Conservation (phyloP, 2,113 vertebrate species). For the Physeter macrocephalus region DNA sequence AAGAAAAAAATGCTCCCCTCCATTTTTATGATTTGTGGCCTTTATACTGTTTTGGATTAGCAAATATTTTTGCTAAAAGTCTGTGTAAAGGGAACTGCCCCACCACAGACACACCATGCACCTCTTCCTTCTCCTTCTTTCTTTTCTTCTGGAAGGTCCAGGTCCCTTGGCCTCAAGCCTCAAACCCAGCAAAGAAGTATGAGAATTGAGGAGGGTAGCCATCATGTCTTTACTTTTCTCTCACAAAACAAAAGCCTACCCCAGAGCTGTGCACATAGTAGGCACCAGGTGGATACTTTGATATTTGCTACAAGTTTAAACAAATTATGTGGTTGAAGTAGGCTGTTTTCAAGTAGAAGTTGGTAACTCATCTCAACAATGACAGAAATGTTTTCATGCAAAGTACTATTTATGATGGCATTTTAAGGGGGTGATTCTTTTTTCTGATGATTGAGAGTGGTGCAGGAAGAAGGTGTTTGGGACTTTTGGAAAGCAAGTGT, state of each 20-base stretch:
- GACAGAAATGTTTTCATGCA: background rate
- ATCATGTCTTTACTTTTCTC: background rate
- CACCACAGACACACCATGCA: fast-evolving
- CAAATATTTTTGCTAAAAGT: no score
- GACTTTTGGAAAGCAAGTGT: background rate
- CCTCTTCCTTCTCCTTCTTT: background rate
- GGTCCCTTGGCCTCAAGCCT: background rate
- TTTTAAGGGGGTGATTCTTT: background rate
- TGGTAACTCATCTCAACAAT: background rate
- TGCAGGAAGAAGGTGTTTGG: background rate
- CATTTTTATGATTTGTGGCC: background rate
- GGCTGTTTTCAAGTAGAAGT: background rate
- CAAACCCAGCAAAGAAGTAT: background rate
- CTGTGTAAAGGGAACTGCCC: background rate
- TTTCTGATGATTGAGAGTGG: background rate
- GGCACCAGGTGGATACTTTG: background rate
- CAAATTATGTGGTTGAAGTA: background rate
- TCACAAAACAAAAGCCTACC: background rate
- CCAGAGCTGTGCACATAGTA: background rate
- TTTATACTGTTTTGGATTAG: background rate
- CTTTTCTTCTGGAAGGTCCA: background rate
- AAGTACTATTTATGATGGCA: background rate
- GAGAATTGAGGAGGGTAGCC: background rate
- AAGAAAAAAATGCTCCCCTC: background rate
- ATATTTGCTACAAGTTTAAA: background rate